Conservation (phyloP, 1,140 invertebrate genomes). For the Drosophila melanica region DNA sequence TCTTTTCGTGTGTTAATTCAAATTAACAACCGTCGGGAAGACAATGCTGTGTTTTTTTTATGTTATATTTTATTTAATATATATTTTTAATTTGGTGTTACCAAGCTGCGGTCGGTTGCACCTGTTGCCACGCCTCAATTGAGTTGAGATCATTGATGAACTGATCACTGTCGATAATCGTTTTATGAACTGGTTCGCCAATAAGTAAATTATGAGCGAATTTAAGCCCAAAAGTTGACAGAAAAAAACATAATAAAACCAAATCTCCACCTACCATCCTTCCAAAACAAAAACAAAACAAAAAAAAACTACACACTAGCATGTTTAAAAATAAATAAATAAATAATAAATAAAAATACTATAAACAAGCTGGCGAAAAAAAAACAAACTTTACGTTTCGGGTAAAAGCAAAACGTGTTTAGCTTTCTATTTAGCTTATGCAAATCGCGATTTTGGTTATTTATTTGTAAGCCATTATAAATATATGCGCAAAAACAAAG, state of each 20-base stretch:
- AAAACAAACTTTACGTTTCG: constrained; percentile 64
- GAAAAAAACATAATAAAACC: not conserved
- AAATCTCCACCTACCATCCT: constrained; percentile 14
- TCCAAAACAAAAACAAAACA: not conserved
- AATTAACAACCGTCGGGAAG: constrained; percentile 15
- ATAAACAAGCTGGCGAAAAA: constrained; percentile 9
- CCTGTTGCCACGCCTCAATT: constrained; percentile 39
- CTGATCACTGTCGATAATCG: not conserved
- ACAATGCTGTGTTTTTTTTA: constrained; percentile 24
- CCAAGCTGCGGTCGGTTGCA: constrained; percentile 20
- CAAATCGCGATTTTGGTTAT: constrained; percentile 73
- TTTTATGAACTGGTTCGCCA: constrained; percentile 17
- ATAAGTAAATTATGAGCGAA: constrained; percentile 15
- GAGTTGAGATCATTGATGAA: constrained; percentile 38
- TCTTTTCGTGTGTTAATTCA: constrained; percentile 43
- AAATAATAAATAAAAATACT: constrained; percentile 19
- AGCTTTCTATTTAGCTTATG: constrained; percentile 82
- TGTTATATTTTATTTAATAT: no score
- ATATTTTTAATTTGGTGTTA: constrained; percentile 11
- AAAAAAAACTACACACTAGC: constrained; percentile 19
- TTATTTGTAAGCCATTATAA: constrained; percentile 66
- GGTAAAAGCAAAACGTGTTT: constrained; percentile 80
- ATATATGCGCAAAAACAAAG: constrained; percentile 48
- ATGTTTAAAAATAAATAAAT: constrained; percentile 14
- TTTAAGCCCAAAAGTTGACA: not conserved